These are phyloP conservation scores for Sus scrofa DNA, from an alignment of 2,113 vertebrate species.

Conservation along the genomic window T2T-Sscrofa CM000814.6:28350501-28351000, in stretches of 20 bases:
- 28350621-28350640: background rate
- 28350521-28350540: no score
- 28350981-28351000: constrained; percentile 99
- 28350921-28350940: background rate
- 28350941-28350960: background rate
- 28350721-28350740: no score
- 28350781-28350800: no score
- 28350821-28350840: no score
- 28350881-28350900: background rate
- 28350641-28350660: background rate
- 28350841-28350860: background rate
- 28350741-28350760: background rate
- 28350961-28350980: constrained; percentile 93
- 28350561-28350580: background rate
- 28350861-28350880: background rate
- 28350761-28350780: no score
- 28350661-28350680: no score
- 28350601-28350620: constrained; percentile 63
- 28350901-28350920: background rate
- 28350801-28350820: no score
- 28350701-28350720: background rate
- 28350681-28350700: no score
- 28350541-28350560: no score
- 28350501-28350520: no score
- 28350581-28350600: background rate